Base-by-base conservation (phyloP, 2,797 vertebrate species). In the Muscicapa comitata region DNA sequence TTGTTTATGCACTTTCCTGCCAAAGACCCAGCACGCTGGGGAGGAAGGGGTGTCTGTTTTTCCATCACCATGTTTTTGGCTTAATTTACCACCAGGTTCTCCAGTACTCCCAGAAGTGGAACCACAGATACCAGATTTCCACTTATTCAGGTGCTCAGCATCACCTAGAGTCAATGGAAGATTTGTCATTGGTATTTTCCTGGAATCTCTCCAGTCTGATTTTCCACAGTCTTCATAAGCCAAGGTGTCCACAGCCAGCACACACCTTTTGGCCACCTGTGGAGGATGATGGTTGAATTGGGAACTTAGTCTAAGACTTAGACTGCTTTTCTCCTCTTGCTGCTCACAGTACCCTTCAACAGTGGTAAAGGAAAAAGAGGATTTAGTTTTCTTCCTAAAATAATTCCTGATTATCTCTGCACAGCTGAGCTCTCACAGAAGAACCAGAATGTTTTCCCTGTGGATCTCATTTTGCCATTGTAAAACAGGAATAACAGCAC, bases 361-460 rank as follows among this genome's bases (percentile, higher is more conserved):
- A 66, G 28, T 4, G 4, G 47, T 33, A 77, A 94, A 90, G 20
- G 29, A 83, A 94, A 55, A 82, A 63, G 18, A 61, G 10, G 72
- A 80, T 86, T 94, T 80, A 0, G 62, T 80, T 84, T 94, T 90
- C 85, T 81, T 29, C 47, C 70, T 68, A 80, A 92, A 88, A 87
- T 78, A 89, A 93, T 95, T 93, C 76, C 85, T 91, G 53, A 93
- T 90, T 90, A 84, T 86, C 79, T 88, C 71, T 47, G 51, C 72
- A 70, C 40, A 93, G 65, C 33, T 51, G 50, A 91, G 72, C 28
- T 51, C 38, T 70, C 7, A 3, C 6, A 90, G 62, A 73, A 88
- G 88, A 95, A 51, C 31, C 70, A 63, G 62, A 70, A 55, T 5
- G 17, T 84, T 81, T 74, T 88, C 86, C 63, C 76, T 0, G 0